Evolutionary conservation across 2,888 invertebrate genomes (phyloP).

Genomic region (Zonitis immaculata): DNA sequence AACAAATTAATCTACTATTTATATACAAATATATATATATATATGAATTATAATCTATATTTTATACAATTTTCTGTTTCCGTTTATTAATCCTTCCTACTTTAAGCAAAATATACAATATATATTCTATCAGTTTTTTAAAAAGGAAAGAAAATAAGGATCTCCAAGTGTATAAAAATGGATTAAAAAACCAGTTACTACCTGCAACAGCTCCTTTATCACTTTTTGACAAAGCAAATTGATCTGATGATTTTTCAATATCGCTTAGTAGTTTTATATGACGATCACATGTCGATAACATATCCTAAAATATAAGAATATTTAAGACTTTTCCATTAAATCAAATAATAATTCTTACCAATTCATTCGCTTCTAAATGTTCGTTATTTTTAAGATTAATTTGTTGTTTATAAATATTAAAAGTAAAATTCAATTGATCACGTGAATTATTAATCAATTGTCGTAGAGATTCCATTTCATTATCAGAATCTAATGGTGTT

Average conservation of each 20-base stretch:
- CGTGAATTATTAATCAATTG: slow-evolving; percentile 43
- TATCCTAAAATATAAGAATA: slow-evolving; percentile 56
- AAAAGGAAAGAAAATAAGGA: slow-evolving; percentile 39
- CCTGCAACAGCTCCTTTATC: slow-evolving; percentile 44
- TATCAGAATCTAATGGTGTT: slow-evolving; percentile 37
- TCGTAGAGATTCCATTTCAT: slow-evolving; percentile 43
- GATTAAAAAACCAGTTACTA: slow-evolving; percentile 43
- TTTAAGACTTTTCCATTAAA: slow-evolving; percentile 4
- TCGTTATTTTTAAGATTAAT: slow-evolving; percentile 39
- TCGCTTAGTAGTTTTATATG: slow-evolving; percentile 72
- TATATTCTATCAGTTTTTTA: slow-evolving; percentile 36
- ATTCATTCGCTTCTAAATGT: slow-evolving; percentile 41
- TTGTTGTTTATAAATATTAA: slow-evolving; percentile 42
- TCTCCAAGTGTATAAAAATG: slow-evolving; percentile 41
- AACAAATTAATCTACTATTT: slow-evolving; percentile 2
- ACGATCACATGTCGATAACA: slow-evolving; percentile 79
- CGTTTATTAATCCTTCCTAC: slow-evolving; percentile 28
- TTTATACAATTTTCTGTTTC: slow-evolving; percentile 25
- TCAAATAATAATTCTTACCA: slow-evolving; percentile 36
- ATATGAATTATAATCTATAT: slow-evolving; percentile 9
- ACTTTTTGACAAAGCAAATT: slow-evolving; percentile 38
- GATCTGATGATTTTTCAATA: slow-evolving; percentile 42
- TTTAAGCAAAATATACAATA: slow-evolving; percentile 38
- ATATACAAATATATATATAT: slow-evolving; percentile 1
- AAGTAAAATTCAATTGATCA: slow-evolving; percentile 40